Evolutionary conservation across 1,140 invertebrate genomes (phyloP), one percentile per base, ranked within the genome.

Genomic region (Drosophila subpulchrella): DNA sequence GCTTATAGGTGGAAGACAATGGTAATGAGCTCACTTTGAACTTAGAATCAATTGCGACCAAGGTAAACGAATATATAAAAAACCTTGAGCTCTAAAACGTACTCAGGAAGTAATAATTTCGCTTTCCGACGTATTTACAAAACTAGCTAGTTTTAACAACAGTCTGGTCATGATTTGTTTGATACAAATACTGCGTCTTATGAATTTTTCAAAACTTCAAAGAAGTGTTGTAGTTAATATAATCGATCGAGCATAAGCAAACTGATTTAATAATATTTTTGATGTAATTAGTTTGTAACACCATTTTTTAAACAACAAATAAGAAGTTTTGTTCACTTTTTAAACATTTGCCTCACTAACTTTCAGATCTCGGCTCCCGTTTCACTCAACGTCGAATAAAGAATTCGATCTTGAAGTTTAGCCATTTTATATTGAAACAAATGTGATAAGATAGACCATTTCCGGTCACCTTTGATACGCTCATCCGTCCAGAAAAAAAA

Each of bases 401-500:
- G 5, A 60, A 60, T 13, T 11, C 1, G 34, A 47, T 10, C 13
- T 24, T 60, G 15, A 10, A 51, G 32, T 24, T 13, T 61, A 34
- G 55, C 39, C 32, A 50, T 32, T 51, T 73, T 53, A 72, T 73
- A 73, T 53, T 34, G 15, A 66, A 54, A 39, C 24, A 53, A 53
- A 12, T 63, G 34, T 15, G 27, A 32, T 38, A 24, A 47, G 55
- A 48, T 66, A 50, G 41, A 53, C 17, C 36, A 59, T 32, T 76
- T 76, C 73, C 73, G 54, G 73, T 76, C 61, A 75, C 72, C 73
- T 54, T 39, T 76, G 73, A 76, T 67, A 71, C 56, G 51, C 36
- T 48, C 51, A 41, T 71, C 27, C 36, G 47, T 24, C 15, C 34
- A 41, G n/a, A n/a, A 24, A 34, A 42, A 42, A 17, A 68, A 70